Evolutionary conservation across 1,140 invertebrate genomes (phyloP).

Genomic region (Drosophila sulfurigaster): DNA sequence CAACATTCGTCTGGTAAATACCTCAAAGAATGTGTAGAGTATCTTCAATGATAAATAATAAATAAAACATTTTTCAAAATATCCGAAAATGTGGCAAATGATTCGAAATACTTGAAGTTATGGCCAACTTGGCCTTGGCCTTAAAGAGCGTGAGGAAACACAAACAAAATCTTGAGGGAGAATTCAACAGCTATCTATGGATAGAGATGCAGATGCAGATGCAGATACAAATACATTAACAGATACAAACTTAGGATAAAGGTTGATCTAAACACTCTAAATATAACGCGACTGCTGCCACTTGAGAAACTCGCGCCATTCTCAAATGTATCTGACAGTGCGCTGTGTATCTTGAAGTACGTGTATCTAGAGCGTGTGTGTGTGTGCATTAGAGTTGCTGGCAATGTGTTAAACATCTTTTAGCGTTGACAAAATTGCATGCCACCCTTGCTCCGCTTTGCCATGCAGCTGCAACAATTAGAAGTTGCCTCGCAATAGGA

Average conservation of each 20-base stretch:
- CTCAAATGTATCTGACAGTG: conserved; percentile 32
- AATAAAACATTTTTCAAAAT: conserved; percentile 36
- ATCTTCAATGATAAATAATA: conserved; percentile 35
- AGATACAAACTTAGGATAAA: not conserved
- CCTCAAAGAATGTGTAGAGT: not conserved
- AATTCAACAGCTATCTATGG: conserved; percentile 11
- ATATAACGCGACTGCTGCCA: conserved; percentile 36
- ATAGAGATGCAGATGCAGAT: conserved; percentile 3
- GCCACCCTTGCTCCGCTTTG: conserved; percentile 27
- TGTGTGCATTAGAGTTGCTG: conserved; percentile 11
- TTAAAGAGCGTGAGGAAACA: conserved; percentile 17
- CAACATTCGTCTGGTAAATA: not conserved
- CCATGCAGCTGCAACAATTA: conserved; percentile 76
- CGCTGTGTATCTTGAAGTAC: conserved; percentile 11
- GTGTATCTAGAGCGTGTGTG: conserved; percentile 15
- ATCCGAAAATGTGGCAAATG: not conserved
- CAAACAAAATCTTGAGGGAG: conserved; percentile 6
- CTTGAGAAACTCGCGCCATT: conserved; percentile 2
- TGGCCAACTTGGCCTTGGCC: conserved; percentile 36
- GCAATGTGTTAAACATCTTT: conserved; percentile 82
- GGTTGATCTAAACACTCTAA: conserved; percentile 57
- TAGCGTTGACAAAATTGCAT: conserved; percentile 78
- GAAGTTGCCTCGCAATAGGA: conserved; percentile 60
- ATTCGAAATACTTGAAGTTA: not conserved
- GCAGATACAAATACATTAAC: conserved; percentile 2